Base-by-base conservation (phyloP, 2,888 invertebrate species). In the Melolontha melolontha region DNA sequence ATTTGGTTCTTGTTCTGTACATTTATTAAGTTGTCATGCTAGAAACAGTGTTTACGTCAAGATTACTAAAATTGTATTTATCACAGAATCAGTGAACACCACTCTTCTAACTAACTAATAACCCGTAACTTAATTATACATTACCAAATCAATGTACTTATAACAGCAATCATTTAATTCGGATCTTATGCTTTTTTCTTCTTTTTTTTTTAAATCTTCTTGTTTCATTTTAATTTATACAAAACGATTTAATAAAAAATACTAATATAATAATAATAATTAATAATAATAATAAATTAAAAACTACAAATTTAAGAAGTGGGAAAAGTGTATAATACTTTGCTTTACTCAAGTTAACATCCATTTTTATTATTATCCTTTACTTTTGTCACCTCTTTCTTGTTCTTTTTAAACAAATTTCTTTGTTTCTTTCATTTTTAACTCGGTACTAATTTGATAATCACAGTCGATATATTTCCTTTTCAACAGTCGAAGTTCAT, bases 1-100 rank as follows among this genome's bases (percentile, higher is more conserved):
- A 49, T 22, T 22, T 42, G 14, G 22, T 59, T 51, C 62, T 65
- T 68, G 68, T 77, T 79, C 75, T 78, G 77, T 79, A 79, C 79
- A 79, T 81, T 82, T 81, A 81, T 81, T 81, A 79, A 78, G 79
- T 81, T 82, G 81, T 83, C 82, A 82, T 83, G 82, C 82, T 82
- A 83, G 80, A 83, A 83, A 83, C 82, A 82, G 80, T 82, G 81
- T 82, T 82, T 82, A 82, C 81, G 79, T 82, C 79, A 83, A 80
- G 79, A 77, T 81, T 83, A 82, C 81, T 82, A 82, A 83, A 82
- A 82, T 81, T 82, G 80, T 83, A 80, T 82, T 83, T 83, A 83
- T 83, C 83, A 84, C 83, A 84, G 83, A 82, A 84, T 83, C 80
- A 82, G 83, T 83, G 83, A 83, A 84, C 83, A 83, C 83, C 78